Evolutionary conservation across 2,113 vertebrate species (phyloP).

Genomic region (Neogobius melanostomus): DNA sequence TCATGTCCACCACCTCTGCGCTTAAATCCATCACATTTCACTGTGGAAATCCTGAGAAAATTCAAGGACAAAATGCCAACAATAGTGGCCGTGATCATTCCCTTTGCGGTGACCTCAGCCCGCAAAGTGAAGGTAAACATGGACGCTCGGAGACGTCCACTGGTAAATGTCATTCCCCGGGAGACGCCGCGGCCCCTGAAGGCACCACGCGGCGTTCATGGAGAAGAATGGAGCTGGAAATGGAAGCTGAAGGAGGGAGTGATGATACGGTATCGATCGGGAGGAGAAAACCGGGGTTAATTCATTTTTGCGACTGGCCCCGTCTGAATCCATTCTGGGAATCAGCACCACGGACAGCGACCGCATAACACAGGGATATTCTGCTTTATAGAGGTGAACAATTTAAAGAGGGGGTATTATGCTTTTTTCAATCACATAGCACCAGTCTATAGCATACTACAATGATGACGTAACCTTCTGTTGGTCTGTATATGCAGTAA

Average conservation of each 20-base stretch:
- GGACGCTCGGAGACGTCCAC: neutral
- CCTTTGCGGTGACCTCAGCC: no score
- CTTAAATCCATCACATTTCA: no score
- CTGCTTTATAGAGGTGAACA: neutral
- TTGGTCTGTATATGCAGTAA: no score
- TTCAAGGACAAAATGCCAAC: no score
- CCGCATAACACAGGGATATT: neutral
- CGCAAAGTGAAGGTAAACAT: neutral
- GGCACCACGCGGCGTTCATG: neutral
- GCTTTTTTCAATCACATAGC: no score
- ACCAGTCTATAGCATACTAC: no score
- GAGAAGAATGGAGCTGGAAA: constrained; percentile 3
- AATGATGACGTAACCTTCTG: no score
- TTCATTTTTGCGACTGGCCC: no score
- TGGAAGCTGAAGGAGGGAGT: neutral
- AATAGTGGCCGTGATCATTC: no score
- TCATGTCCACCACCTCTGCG: no score
- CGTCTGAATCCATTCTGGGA: neutral
- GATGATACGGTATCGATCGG: constrained; percentile 1
- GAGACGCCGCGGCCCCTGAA: neutral
- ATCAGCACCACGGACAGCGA: neutral
- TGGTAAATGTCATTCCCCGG: neutral
- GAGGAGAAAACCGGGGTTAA: neutral
- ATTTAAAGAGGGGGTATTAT: no score
- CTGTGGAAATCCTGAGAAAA: no score